These are phyloP conservation scores for Psittacula cyanocephala DNA, from an alignment of 2,113 vertebrate genomes.

Conservation along the genomic window DNA sequence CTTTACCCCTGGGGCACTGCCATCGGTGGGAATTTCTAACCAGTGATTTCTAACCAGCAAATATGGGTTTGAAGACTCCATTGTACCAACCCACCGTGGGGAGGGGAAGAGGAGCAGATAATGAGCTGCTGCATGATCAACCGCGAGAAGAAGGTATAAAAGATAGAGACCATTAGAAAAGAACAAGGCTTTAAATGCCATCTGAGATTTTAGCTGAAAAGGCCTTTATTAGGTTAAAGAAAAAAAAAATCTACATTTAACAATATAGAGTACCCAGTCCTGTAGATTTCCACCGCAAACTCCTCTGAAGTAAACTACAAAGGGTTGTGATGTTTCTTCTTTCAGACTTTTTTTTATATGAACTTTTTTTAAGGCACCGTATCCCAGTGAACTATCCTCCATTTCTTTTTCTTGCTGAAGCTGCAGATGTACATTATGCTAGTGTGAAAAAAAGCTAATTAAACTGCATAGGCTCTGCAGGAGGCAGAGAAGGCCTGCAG, in stretches of 20 bases:
- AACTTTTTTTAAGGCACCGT: slow-evolving; percentile 72
- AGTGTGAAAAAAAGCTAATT: slow-evolving; percentile 82
- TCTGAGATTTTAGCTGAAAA: slow-evolving; percentile 45
- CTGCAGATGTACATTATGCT: slow-evolving; percentile 75
- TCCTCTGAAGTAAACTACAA: slow-evolving; percentile 75
- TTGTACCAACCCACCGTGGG: slow-evolving; percentile 1
- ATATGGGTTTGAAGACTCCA: not conserved
- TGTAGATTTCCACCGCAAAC: slow-evolving; percentile 44
- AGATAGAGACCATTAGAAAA: slow-evolving; percentile 34
- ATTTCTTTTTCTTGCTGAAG: slow-evolving; percentile 77
- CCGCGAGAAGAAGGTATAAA: slow-evolving; percentile 24
- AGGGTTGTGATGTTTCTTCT: slow-evolving; percentile 73
- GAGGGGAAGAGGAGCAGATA: slow-evolving; percentile 27
- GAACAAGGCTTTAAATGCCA: slow-evolving; percentile 56
- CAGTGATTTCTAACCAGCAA: not conserved
- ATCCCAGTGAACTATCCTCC: slow-evolving; percentile 65
- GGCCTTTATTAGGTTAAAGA: slow-evolving; percentile 29
- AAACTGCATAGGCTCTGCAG: slow-evolving; percentile 77
- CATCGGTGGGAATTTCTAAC: not conserved
- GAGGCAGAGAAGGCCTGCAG: slow-evolving; percentile 75
- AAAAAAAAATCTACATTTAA: slow-evolving; percentile 51
- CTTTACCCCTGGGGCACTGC: not conserved
- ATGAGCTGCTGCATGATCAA: slow-evolving; percentile 23
- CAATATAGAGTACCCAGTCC: slow-evolving; percentile 40
- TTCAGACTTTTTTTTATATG: slow-evolving; percentile 58